These are phyloP conservation scores for Agonopterix alstromeriana DNA, from an alignment of 2,888 invertebrate species.

Conservation along the genomic window DNA sequence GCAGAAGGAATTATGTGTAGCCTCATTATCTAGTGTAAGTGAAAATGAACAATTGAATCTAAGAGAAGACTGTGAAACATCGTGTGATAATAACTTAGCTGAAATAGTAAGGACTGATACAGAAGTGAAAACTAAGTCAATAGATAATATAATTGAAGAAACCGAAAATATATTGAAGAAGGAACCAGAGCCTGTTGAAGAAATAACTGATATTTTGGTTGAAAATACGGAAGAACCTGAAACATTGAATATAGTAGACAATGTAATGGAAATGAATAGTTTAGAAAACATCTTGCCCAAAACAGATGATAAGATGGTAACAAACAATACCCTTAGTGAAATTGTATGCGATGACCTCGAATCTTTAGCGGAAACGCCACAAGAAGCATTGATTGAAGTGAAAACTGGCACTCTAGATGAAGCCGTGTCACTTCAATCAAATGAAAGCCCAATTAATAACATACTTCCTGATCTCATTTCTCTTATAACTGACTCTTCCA, in stretches of 20 bases:
- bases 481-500: not conserved
- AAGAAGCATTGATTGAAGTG: not conserved
- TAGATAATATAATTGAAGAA: constrained; percentile 40
- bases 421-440: too few species aligned
- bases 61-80: constrained; percentile 64
- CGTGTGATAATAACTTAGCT: constrained; percentile 61
- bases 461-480: not conserved
- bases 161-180: constrained; percentile 19
- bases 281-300: constrained; percentile 31
- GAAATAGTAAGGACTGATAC: constrained; percentile 48
- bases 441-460: constrained; percentile 2
- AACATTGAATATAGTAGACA: not conserved
- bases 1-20: constrained; percentile 61
- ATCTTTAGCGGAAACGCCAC: not conserved
- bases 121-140: constrained; percentile 62
- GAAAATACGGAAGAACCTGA: constrained; percentile 6
- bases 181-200: constrained; percentile 24
- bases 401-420: too few species aligned
- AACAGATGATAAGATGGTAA: constrained; percentile 14
- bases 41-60: constrained; percentile 52
- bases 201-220: constrained; percentile 26
- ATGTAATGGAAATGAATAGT: constrained; percentile 10
- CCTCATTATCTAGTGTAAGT: constrained; percentile 63
- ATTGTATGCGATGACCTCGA: not conserved
- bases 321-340: not conserved